Base-by-base conservation (phyloP, 2,113 vertebrate species). In the Paramisgurnus dabryanus region DNA sequence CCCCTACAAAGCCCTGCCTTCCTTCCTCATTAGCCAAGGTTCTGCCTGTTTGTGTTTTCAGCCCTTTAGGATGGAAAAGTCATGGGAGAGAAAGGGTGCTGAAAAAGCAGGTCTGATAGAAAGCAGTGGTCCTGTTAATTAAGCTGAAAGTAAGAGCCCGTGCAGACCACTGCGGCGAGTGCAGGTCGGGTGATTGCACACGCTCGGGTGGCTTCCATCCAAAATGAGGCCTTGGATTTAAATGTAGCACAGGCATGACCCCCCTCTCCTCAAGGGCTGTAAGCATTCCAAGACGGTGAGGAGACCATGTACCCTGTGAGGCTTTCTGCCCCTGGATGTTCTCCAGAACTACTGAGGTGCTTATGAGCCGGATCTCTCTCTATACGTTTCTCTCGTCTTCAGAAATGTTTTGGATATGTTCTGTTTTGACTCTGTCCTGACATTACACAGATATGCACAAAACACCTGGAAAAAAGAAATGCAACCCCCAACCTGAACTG, bases 201-300 rank as follows among this genome's bases (percentile, higher is more conserved):
- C 66, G 53, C 49, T 79, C 47, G 17, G 41, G n/a, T 66, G 76
- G 70, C 12, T 69, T 73, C 39, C 43, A 57, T 82, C 49, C 80
- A 79, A 72, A 64, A 60, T 79, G 47, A 84, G 43, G 63, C 73
- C 67, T 77, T 41, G 50, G 60, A 57, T 78, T 47, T 74, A 76
- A 76, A 69, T 84, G 69, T 78, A 65, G 67, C 49, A 40, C 41
- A 60, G 64, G 4, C 79, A 63, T 63, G 77, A 34, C 34, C 67
- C 69, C 78, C 69, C 64, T 60, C 55, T 45, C 58, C 80, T 81
- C 60, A 10, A 41, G 67, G 67, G 79, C 41, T 66, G 73, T 15
- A 53, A 40, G 43, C 79, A 84, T 84, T 78, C 83, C 79, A 67
- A 80, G 74, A 84, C 78, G 18, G 61, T 80, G 79, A 84, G 67